phyloP scores from a whole-genome alignment of 2,888 invertebrate species.

The Congeria kusceri region DNA sequence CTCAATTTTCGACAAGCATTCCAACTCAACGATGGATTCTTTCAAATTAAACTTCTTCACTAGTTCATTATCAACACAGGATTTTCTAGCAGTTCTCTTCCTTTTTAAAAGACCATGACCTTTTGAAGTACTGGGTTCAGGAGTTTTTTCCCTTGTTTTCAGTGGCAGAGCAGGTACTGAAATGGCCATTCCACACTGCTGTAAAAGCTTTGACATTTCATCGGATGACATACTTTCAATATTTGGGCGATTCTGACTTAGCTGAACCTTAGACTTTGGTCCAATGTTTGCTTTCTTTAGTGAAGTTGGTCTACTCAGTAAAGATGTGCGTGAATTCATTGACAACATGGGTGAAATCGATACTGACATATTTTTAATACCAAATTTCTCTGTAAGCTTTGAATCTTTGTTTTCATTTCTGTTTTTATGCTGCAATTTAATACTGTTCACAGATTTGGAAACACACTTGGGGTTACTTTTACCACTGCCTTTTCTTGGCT shows the following conservation, averaged over 20 bases:
- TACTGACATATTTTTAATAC: slow-evolving; percentile 8
- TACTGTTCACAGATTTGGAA: no score
- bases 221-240: slow-evolving; percentile 21
- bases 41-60: slow-evolving; percentile 36
- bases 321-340: neutral
- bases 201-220: slow-evolving; percentile 26
- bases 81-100: slow-evolving; percentile 39
- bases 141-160: slow-evolving; percentile 21
- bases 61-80: slow-evolving; percentile 23
- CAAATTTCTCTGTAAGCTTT: slow-evolving; percentile 23
- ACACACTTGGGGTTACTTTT: neutral
- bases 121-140: slow-evolving; percentile 40
- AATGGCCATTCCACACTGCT: slow-evolving; percentile 38
- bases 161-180: slow-evolving; percentile 13
- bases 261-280: slow-evolving; percentile 24
- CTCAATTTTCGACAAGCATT: slow-evolving; percentile 36
- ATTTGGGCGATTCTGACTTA: neutral
- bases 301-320: no score
- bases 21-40: slow-evolving; percentile 32
- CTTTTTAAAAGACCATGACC: slow-evolving; percentile 24
- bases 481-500: neutral
- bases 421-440: neutral
- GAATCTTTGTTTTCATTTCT: slow-evolving; percentile 10
- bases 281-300: slow-evolving; percentile 7
- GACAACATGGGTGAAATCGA: neutral